Conservation (phyloP, 2,113 vertebrate genomes). For the Pongo pygmaeus region DNA sequence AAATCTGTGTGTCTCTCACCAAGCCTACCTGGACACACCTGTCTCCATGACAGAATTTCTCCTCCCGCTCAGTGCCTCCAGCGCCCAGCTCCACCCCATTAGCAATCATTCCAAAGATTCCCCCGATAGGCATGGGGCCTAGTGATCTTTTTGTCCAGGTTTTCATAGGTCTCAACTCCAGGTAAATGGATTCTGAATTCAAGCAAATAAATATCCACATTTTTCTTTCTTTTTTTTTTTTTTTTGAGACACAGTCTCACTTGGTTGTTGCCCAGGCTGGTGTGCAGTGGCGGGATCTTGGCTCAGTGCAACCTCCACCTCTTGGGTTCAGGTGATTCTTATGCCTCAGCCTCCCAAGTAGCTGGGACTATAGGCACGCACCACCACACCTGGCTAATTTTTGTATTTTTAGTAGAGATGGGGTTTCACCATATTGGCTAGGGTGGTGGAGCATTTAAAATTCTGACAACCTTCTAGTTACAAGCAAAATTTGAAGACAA, state of each 20-base stretch:
- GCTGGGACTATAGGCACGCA: too few species aligned
- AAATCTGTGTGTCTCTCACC: rapidly evolving
- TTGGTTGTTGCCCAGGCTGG: too few species aligned
- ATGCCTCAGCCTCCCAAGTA: too few species aligned
- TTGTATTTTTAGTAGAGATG: too few species aligned
- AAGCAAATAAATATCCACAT: neutral
- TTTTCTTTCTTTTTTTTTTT: neutral
- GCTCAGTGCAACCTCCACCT: too few species aligned
- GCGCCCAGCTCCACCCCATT: rapidly evolving
- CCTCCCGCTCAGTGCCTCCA: neutral
- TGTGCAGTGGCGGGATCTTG: too few species aligned
- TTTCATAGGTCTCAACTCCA: neutral
- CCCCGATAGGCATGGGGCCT: neutral
- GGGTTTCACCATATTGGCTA: too few species aligned
- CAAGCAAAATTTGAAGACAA: constrained; percentile 20
- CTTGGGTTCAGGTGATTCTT: too few species aligned
- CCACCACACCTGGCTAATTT: too few species aligned
- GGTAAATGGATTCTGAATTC: neutral
- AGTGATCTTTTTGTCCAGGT: neutral
- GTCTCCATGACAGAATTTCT: neutral
- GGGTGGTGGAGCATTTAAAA: neutral
- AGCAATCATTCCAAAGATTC: neutral
- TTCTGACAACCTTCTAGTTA: constrained; percentile 25
- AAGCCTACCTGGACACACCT: neutral
- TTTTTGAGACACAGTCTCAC: too few species aligned